Base-by-base conservation (phyloP, 2,888 invertebrate genomes). In the Blera fallax region DNA sequence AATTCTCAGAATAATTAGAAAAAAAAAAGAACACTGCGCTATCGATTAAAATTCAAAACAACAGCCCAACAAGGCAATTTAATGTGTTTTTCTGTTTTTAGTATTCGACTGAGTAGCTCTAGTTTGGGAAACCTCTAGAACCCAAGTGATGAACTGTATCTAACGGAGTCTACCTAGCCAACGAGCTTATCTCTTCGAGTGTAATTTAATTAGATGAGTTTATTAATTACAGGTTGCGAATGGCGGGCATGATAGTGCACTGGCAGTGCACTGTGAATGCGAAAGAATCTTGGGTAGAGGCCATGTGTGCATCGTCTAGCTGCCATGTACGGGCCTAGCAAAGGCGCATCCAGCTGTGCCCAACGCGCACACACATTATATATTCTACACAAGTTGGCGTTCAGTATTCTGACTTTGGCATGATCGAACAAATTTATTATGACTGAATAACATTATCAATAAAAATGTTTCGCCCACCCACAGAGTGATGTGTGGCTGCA, bases 361-460 rank as follows among this genome's bases (percentile, higher is more conserved):
- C 58, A 54, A 64, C 32, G 64, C 72, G 32, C 69, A 78, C 65
- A 37, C 78, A 74, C 77, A 81, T 76, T 85, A 77, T 16, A 62
- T 40, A 81, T 85, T 81, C 85, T 7, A 14, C 45, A 62, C 80
- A 80, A 72, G 76, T 70, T 70, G 67, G 77, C 50, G 45, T 74
- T 74, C 64, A 14, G 54, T 74, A 58, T 72, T 65, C 85, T 77
- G 70, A 34, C 76, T 54, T 81, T 80, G 81, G 77, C 65, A 81
- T 72, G 67, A 81, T 85, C 85, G 81, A 85, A 85, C 85, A 81
- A 85, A 85, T 85, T 85, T 85, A 85, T 81, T 85, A 81, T 81
- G 76, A 81, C 85, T 80, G 84, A 80, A 85, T 85, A 58, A 85
- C 84, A 85, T 85, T 85, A 85, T 80, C 85, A 85, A 85, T 85